Percentiles rank a stretch among this genome's conserved stretches.
phyloP scores from a whole-genome alignment of 2,888 invertebrate species.

The Diarsia rubi region DNA sequence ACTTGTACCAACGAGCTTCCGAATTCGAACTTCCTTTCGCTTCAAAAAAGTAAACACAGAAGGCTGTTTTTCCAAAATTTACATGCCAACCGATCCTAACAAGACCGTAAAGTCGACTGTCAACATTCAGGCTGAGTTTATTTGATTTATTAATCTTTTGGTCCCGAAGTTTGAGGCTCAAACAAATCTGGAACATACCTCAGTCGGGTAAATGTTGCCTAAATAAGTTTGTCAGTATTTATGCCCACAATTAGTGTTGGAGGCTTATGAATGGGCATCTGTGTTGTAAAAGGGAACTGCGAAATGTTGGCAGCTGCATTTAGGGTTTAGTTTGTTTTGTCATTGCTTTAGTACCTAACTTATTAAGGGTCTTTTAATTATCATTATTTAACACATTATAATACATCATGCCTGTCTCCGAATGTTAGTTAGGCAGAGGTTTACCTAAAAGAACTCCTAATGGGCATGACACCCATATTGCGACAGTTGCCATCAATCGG shows the following conservation, averaged over 20 bases:
- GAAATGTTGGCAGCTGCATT: background rate
- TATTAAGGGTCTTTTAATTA: background rate
- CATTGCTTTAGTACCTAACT: background rate
- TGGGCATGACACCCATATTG: too few relatives aligned
- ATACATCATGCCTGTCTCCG: too few relatives aligned
- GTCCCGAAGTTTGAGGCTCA: constrained; percentile 18
- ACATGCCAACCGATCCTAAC: constrained; percentile 43
- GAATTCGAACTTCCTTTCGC: background rate
- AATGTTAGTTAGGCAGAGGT: background rate
- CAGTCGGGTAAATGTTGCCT: constrained; percentile 21
- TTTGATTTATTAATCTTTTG: constrained; percentile 60
- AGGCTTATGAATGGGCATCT: constrained; percentile 1
- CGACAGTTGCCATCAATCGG: too few relatives aligned
- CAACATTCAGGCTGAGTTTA: constrained; percentile 42
- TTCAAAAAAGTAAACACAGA: constrained; percentile 38
- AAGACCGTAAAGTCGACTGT: constrained; percentile 25
- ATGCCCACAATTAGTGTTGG: constrained; percentile 1
- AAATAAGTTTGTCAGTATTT: constrained; percentile 43
- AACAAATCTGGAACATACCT: constrained; percentile 33
- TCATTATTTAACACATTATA: background rate
- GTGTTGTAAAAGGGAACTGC: background rate
- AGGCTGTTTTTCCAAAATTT: constrained; percentile 50
- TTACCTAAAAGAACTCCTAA: too few relatives aligned
- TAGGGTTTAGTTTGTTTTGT: background rate
- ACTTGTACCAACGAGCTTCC: background rate